These are phyloP conservation scores for Dreissena rostriformis DNA, from an alignment of 1,140 invertebrate genomes.

Conservation along the genomic window DNA sequence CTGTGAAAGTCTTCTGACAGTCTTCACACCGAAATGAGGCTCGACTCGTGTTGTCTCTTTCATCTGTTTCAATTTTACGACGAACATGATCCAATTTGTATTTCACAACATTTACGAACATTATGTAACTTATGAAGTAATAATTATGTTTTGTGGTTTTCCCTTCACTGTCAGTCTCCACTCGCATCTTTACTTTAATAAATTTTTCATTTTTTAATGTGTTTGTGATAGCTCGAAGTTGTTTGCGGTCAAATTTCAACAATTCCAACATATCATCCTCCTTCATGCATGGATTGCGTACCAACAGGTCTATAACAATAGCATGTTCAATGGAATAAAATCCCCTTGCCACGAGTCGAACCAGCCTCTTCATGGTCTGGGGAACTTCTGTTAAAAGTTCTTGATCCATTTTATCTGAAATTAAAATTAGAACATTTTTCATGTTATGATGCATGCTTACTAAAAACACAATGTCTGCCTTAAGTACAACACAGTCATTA, in stretches of 20 bases:
- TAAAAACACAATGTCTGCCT: too few species aligned
- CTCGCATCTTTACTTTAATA: constrained; percentile 93
- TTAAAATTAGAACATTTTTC: neutral
- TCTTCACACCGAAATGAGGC: constrained; percentile 96
- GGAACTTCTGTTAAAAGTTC: constrained; percentile 78
- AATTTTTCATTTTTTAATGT: constrained; percentile 96
- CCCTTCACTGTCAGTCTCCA: constrained; percentile 97
- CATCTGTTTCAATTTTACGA: constrained; percentile 96
- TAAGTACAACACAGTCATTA: too few species aligned
- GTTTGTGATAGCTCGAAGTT: constrained; percentile 92
- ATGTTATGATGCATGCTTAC: too few species aligned
- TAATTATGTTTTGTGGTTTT: constrained; percentile 98
- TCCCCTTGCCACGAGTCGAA: constrained; percentile 93
- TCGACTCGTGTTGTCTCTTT: constrained; percentile 95
- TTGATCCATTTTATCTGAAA: constrained; percentile 64
- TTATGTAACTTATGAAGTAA: constrained; percentile 98
- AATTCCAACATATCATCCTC: constrained; percentile 98
- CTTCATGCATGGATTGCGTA: constrained; percentile 97
- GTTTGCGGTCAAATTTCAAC: constrained; percentile 96
- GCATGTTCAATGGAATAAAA: constrained; percentile 97
- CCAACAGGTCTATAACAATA: constrained; percentile 96
- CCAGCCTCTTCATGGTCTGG: constrained; percentile 89
- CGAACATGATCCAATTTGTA: constrained; percentile 98
- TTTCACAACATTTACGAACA: constrained; percentile 97
- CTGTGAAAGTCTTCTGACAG: constrained; percentile 94